Conservation (phyloP, 2,797 vertebrate species). For the Pseudocheirus occidentalis region DNA sequence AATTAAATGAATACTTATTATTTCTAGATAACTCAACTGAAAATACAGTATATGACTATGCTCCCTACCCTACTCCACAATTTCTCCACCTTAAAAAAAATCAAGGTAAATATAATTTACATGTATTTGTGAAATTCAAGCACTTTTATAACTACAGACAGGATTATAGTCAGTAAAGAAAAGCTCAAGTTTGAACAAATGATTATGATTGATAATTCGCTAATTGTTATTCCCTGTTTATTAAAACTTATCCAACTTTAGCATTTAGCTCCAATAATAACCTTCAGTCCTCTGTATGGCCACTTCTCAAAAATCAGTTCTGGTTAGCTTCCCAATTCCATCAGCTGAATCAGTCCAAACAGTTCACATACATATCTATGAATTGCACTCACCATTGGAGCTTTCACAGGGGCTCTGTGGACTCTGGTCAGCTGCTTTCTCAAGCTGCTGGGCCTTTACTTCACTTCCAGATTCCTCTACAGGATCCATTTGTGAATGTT, state of each 20-base stretch:
- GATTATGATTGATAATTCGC: conserved; percentile 23
- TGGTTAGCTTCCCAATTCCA: not conserved
- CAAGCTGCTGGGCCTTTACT: conserved; percentile 57
- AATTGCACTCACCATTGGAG: conserved; percentile 88
- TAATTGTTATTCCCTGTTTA: conserved; percentile 31
- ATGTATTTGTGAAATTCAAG: conserved; percentile 35
- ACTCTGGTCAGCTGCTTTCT: conserved; percentile 69
- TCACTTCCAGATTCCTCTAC: conserved; percentile 61
- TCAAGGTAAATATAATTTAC: conserved; percentile 9
- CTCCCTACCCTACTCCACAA: not conserved
- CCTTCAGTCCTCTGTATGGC: not conserved
- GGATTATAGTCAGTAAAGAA: conserved; percentile 9
- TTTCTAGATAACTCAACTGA: conserved; percentile 14
- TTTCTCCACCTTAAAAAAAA: conserved; percentile 9
- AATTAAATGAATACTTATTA: conserved; percentile 20
- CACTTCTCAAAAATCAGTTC: conserved; percentile 9
- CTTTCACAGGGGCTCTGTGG: conserved; percentile 89
- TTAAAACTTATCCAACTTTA: not conserved
- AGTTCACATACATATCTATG: not conserved
- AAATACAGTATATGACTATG: conserved; percentile 7
- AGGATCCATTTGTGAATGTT: not conserved
- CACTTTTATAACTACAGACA: conserved; percentile 5
- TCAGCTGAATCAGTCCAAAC: conserved; percentile 15
- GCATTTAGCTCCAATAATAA: conserved; percentile 25
- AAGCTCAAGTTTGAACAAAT: conserved; percentile 34